These are phyloP conservation scores for Ammodytes marinus DNA, from an alignment of 2,113 vertebrate species.

Conservation along the genomic window DNA sequence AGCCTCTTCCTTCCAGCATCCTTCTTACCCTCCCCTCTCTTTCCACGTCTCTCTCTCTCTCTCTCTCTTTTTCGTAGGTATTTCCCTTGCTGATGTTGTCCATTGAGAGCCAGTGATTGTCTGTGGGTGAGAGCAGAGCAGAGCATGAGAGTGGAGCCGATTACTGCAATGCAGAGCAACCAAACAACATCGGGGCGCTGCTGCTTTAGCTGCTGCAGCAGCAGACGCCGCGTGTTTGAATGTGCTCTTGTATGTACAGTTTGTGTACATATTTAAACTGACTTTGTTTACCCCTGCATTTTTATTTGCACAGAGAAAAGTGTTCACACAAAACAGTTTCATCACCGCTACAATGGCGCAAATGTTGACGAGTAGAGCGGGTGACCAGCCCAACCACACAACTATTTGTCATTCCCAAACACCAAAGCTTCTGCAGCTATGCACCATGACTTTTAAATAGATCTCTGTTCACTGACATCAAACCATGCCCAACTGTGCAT, in stretches of 20 bases:
- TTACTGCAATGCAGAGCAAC: conserved; percentile 82
- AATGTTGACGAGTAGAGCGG: conserved; percentile 55
- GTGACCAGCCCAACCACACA: conserved; percentile 64
- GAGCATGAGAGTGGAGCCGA: conserved; percentile 63
- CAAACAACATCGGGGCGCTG: conserved; percentile 57
- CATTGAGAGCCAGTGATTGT: conserved; percentile 75
- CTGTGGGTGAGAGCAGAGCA: conserved; percentile 72
- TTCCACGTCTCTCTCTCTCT: background rate
- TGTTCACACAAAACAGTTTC: conserved; percentile 13
- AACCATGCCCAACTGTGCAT: conserved; percentile 73
- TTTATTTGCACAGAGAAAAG: conserved; percentile 34
- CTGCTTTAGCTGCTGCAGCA: conserved; percentile 2
- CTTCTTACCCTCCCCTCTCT: conserved; percentile 21
- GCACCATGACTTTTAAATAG: conserved; percentile 79
- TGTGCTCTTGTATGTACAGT: conserved; percentile 54
- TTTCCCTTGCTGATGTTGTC: conserved; percentile 77
- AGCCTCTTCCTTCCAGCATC: conserved; percentile 46
- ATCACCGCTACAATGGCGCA: conserved; percentile 35
- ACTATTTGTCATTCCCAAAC: conserved; percentile 80
- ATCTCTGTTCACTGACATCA: conserved; percentile 75
- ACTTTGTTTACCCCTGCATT: conserved; percentile 43
- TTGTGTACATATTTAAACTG: conserved; percentile 65
- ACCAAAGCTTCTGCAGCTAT: conserved; percentile 75
- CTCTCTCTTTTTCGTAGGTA: conserved; percentile 57
- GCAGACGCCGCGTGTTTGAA: conserved; percentile 42